A percentile compares a stretch with the other conserved stretches of the same genome.
These are phyloP conservation scores for Perizoma flavofasciatum DNA, from an alignment of 2,888 invertebrate genomes.

Conservation along the genomic window DNA sequence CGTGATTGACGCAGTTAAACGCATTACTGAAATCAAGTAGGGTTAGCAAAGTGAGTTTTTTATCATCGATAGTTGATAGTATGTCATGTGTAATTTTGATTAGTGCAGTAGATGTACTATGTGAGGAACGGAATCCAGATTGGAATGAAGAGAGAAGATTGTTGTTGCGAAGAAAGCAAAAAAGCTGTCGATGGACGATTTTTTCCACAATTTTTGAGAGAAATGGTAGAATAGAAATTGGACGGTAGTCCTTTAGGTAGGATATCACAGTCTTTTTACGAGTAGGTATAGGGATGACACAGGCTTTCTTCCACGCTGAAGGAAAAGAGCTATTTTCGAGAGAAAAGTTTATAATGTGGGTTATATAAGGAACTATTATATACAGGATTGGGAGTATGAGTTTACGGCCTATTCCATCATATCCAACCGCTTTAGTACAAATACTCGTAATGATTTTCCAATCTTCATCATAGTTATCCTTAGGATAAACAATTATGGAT, in stretches of 20 bases:
- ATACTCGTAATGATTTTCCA: background rate
- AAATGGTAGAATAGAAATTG: slow-evolving; percentile 1
- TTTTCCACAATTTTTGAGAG: background rate
- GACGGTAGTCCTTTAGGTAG: background rate
- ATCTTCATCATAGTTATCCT: no score
- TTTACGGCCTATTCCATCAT: background rate
- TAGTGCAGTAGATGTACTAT: slow-evolving; percentile 3
- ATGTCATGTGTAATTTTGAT: background rate
- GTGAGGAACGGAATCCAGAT: slow-evolving; percentile 1
- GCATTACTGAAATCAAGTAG: no score
- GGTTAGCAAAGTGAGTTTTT: background rate
- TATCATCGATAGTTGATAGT: background rate
- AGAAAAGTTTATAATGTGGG: background rate
- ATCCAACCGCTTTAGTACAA: background rate
- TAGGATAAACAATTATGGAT: no score
- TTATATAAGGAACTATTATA: no score
- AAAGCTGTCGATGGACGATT: background rate
- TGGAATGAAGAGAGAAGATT: slow-evolving; percentile 4
- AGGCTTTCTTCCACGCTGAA: slow-evolving; percentile 1
- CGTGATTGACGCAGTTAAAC: background rate
- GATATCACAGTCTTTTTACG: background rate
- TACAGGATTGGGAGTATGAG: no score
- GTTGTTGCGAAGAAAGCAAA: background rate
- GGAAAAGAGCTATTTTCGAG: background rate
- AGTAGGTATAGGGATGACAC: slow-evolving; percentile 5